A percentile compares a stretch with the other conserved stretches of the same genome.
These are phyloP conservation scores for Trachemys scripta DNA, from an alignment of 2,113 vertebrate genomes.

Conservation along the genomic window DNA sequence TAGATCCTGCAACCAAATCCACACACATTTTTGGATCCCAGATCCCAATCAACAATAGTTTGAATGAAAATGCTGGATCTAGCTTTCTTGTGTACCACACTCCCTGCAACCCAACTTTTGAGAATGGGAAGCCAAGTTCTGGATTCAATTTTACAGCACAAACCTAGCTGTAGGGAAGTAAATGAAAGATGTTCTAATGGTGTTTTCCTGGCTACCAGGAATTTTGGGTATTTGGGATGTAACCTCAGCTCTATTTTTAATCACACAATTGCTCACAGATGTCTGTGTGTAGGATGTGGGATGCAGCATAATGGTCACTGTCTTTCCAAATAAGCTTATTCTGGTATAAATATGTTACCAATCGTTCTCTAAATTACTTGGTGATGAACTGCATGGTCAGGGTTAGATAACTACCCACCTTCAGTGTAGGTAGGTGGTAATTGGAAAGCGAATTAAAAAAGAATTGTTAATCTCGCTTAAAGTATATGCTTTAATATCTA, in stretches of 20 bases:
- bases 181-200: background rate
- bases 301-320: background rate
- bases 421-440: background rate
- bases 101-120: background rate
- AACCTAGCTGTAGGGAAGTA: background rate
- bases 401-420: background rate
- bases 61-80: background rate
- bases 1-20: background rate
- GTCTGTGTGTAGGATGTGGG: background rate
- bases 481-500: background rate
- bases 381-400: background rate
- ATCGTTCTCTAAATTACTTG: background rate
- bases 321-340: background rate
- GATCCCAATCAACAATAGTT: background rate
- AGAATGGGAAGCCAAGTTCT: background rate
- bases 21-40: background rate
- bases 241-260: background rate
- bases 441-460: background rate
- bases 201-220: background rate
- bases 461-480: background rate
- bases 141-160: background rate
- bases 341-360: background rate
- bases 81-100: background rate
- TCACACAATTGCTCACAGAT: background rate
- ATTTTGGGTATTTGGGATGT: background rate